Conservation (phyloP, 2,797 vertebrate genomes). For the Lepus townsendii region DNA sequence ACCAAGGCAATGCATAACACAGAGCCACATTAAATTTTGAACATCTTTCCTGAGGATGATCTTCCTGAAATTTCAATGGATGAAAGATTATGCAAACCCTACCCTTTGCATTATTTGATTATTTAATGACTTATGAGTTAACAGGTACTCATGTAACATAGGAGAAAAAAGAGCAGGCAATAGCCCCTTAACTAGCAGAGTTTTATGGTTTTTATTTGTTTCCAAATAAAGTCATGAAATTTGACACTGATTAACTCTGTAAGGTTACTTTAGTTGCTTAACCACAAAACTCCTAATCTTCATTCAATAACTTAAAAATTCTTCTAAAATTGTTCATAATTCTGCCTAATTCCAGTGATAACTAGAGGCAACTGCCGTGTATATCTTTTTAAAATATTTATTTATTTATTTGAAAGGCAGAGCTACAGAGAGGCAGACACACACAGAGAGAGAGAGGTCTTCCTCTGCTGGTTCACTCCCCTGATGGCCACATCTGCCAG, state of each 20-base stretch:
- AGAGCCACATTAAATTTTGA: not conserved
- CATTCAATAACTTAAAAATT: not conserved
- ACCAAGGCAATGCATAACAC: not conserved
- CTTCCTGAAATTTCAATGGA: not conserved
- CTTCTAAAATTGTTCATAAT: constrained; percentile 11
- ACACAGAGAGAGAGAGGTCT: too few species aligned
- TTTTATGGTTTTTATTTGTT: not conserved
- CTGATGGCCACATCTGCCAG: too few species aligned
- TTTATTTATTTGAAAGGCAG: too few species aligned
- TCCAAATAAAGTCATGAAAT: too few species aligned
- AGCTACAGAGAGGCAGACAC: too few species aligned
- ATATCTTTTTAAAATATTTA: too few species aligned
- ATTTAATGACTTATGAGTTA: not conserved
- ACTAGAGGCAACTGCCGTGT: not conserved
- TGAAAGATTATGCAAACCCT: not conserved
- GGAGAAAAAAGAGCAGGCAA: not conserved
- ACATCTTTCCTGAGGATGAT: not conserved
- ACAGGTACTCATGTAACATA: not conserved
- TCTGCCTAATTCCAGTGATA: constrained; percentile 16
- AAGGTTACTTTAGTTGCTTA: constrained; percentile 24
- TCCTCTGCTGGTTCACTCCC: too few species aligned
- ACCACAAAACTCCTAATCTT: constrained; percentile 5
- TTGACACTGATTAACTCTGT: not conserved
- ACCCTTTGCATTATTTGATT: constrained; percentile 8
- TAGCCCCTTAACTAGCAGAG: not conserved